Percentiles rank a stretch among this genome's conserved stretches.
Conservation (phyloP, 2,888 invertebrate genomes). For the Lepidocyrtinus sp. region DNA sequence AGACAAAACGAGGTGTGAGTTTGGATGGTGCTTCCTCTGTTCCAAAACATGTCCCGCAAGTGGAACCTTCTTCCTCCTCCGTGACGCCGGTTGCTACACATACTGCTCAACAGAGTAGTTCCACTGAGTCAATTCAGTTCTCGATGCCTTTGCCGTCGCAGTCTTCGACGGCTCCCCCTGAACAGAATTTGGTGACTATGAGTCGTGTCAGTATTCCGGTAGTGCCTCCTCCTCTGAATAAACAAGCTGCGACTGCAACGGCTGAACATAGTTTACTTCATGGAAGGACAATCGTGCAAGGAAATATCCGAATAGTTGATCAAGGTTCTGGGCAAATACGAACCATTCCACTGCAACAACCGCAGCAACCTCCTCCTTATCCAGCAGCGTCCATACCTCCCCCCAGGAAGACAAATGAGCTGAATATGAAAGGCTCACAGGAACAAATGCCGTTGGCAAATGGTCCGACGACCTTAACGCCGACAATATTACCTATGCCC, state of each 20-base stretch:
- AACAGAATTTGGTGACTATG: conserved; percentile 11
- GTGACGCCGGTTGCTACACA: background rate
- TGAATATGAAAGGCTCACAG: background rate
- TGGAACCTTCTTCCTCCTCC: conserved; percentile 16
- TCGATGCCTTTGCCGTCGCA: conserved; percentile 46
- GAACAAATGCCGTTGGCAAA: conserved; percentile 25
- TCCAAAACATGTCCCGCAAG: conserved; percentile 11
- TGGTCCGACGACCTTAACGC: conserved; percentile 30
- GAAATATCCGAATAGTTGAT: conserved; percentile 55
- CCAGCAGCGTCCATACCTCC: conserved; percentile 1
- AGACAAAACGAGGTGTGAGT: conserved; percentile 59
- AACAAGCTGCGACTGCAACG: conserved; percentile 22
- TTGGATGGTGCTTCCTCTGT: conserved; percentile 60
- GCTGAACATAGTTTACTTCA: conserved; percentile 42
- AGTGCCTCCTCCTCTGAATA: conserved; percentile 14
- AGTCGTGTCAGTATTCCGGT: conserved; percentile 32
- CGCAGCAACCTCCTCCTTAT: conserved; percentile 19
- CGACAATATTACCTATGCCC: conserved; percentile 23
- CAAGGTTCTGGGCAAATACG: conserved; percentile 54
- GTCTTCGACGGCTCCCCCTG: background rate
- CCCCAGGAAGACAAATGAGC: background rate
- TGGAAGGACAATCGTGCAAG: conserved; percentile 62
- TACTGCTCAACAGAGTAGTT: background rate
- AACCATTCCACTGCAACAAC: conserved; percentile 54
- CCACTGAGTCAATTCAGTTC: conserved; percentile 28